Evolutionary conservation across 2,888 invertebrate genomes (phyloP), one percentile per base, ranked within the genome.

Genomic region (Galerucella nymphaeae): DNA sequence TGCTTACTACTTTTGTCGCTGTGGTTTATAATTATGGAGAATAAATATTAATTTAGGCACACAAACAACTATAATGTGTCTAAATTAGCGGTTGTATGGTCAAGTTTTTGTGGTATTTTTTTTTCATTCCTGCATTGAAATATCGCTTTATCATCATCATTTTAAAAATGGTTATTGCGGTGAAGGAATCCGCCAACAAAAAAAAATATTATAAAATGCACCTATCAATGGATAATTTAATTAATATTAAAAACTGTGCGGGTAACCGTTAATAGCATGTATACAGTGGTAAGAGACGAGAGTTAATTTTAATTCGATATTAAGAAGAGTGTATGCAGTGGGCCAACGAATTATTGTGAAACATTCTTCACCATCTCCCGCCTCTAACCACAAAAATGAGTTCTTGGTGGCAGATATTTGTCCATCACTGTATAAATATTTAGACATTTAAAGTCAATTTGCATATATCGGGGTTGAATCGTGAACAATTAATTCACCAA

Each of bases 21-120:
- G 66, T 50, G 66, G 73, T 66, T 66, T 66, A 66, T 73, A 73
- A 73, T 73, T 73, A 73, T 67, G 64, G 67, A 70, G 66, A 66
- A 73, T 73, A 73, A 73, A 73, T 73, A 73, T 64, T 71, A 73
- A 73, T 73, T 73, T 70, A 73, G 66, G 64, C 73, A 63, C 70
- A 73, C 70, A 73, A 73, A 73, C 67, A 73, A 67, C 67, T 45
- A 67, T 73, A 67, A 71, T 70, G 67, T 67, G 70, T 58, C 38
- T 67, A 66, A 73, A 73, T 73, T 67, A 71, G 70, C 63, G 58
- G 70, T 70, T 73, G 69, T 62, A 62, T 20, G 66, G 57, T 50
- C 57, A 57, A 57, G 53, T 66, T 66, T 68, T 53, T 61, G n/a
- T 68, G 68, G 50, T 62, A 38, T 62, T 62, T 68, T 67, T 23